Evolutionary conservation across 2,113 vertebrate species (phyloP).

Genomic region (Cephalopterus ornatus): DNA sequence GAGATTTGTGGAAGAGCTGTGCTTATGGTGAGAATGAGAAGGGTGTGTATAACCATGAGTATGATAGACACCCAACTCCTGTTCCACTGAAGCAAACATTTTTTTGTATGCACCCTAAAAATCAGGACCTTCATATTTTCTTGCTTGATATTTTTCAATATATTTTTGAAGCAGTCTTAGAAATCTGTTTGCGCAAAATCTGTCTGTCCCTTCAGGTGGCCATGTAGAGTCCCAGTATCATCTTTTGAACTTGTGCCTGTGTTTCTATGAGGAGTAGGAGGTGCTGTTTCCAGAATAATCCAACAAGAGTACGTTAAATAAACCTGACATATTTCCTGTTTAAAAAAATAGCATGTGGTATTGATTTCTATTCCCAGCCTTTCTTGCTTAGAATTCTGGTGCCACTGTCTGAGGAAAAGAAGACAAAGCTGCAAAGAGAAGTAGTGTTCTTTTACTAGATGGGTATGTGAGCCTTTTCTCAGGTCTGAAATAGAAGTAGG

Average conservation of each 20-base stretch:
- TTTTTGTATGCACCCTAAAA: background rate
- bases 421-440: background rate
- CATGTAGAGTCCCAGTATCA: background rate
- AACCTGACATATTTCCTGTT: background rate
- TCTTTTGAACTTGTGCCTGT: background rate
- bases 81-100: background rate
- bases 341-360: background rate
- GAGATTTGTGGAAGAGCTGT: background rate
- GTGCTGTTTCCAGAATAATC: background rate
- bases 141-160: background rate
- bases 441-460: background rate
- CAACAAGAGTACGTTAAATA: background rate
- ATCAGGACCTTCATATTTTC: background rate
- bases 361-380: background rate
- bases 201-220: background rate
- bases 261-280: background rate
- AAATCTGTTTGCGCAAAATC: background rate
- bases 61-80: rapidly evolving
- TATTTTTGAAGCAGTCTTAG: background rate
- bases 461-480: background rate
- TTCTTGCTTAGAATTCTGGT: background rate
- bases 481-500: background rate
- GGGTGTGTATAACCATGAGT: background rate
- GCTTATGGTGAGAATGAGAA: background rate
- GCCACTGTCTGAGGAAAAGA: background rate